A percentile compares a stretch with the other conserved stretches of the same genome.
Conservation (phyloP, 1,140 invertebrate genomes). For the Trinorchestia longiramus region DNA sequence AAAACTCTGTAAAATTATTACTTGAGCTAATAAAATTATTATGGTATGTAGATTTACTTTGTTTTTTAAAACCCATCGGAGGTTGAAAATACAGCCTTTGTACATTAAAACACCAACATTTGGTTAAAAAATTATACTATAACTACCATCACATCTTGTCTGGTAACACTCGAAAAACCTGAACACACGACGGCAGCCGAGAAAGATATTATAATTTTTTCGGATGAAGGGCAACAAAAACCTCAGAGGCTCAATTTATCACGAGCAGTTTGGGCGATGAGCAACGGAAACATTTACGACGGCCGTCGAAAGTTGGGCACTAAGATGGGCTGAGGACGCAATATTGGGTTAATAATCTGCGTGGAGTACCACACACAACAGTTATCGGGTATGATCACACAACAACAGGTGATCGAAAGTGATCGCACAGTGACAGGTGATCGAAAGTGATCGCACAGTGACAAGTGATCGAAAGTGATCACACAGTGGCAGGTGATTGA, state of each 20-base stretch:
- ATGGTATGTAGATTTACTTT: no score
- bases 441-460: neutral
- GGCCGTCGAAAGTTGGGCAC: neutral
- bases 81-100: no score
- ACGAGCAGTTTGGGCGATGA: neutral
- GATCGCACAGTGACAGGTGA: neutral
- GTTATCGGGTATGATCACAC: neutral
- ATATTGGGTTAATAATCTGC: neutral
- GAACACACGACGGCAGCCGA: neutral
- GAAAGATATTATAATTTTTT: neutral
- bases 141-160: no score
- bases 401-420: neutral
- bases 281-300: neutral
- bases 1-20: no score
- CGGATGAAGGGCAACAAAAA: neutral
- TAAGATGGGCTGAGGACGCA: neutral
- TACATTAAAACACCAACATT: no score
- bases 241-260: neutral
- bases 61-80: no score
- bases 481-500: neutral
- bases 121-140: no score
- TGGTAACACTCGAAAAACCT: neutral
- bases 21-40: no score
- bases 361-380: no score
- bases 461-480: neutral